These are phyloP conservation scores for Sapayoa aenigma DNA, from an alignment of 2,113 vertebrate species.

Conservation along the genomic window DNA sequence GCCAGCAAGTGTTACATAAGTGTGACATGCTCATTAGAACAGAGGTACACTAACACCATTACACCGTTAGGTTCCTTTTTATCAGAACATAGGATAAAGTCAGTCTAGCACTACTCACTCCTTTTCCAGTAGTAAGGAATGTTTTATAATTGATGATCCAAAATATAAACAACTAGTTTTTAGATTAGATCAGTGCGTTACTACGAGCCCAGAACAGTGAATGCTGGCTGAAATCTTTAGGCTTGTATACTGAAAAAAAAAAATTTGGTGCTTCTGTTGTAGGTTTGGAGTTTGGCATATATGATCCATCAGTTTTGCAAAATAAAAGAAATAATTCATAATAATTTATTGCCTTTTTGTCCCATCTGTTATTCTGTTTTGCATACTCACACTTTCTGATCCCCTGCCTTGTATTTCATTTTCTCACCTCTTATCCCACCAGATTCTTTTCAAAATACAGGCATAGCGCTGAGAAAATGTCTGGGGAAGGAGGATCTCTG, in stretches of 20 bases:
- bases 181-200: not conserved
- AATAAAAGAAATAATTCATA: not conserved
- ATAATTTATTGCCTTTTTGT: conserved; percentile 52
- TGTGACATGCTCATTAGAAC: not conserved
- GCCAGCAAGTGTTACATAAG: not conserved
- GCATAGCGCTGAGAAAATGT: conserved; percentile 61
- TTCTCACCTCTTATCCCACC: conserved; percentile 62
- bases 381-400: conserved; percentile 47
- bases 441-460: conserved; percentile 58
- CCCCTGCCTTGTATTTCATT: conserved; percentile 61
- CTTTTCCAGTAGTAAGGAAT: not conserved
- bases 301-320: not conserved
- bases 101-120: not conserved
- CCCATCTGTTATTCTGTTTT: conserved; percentile 60
- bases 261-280: not conserved
- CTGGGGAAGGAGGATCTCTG: conserved; percentile 34
- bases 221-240: not conserved
- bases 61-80: not conserved
- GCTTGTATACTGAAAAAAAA: not conserved
- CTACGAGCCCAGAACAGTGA: not conserved
- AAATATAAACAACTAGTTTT: not conserved
- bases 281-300: not conserved
- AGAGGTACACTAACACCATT: not conserved
- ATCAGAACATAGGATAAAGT: not conserved
- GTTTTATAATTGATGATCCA: not conserved